Conservation (phyloP, 2,888 invertebrate genomes). For the Phengaris alcon region DNA sequence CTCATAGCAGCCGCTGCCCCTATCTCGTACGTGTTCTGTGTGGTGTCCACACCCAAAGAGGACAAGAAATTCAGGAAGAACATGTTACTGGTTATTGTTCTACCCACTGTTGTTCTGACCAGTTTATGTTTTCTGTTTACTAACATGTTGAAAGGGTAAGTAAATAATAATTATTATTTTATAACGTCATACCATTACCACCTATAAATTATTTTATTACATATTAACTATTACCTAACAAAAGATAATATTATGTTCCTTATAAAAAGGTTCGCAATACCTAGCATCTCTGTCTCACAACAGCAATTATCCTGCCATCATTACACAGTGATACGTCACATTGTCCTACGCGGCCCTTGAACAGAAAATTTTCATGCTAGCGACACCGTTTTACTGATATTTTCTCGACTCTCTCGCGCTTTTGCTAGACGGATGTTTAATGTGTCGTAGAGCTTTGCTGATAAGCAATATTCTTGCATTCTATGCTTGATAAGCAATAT, state of each 20-base stretch:
- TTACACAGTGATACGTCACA: too few species aligned
- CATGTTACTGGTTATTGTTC: slow-evolving; percentile 57
- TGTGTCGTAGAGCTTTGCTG: slow-evolving; percentile 4
- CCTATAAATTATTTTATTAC: too few species aligned
- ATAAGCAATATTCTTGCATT: not conserved
- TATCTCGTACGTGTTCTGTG: slow-evolving; percentile 67
- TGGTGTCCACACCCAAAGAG: slow-evolving; percentile 57
- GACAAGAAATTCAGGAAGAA: slow-evolving; percentile 57
- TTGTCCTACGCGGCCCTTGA: too few species aligned
- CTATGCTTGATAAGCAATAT: not conserved
- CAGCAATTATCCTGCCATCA: too few species aligned
- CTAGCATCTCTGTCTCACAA: too few species aligned
- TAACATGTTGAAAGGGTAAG: slow-evolving; percentile 71
- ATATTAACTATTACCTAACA: too few species aligned
- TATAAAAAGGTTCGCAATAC: too few species aligned
- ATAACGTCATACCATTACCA: too few species aligned
- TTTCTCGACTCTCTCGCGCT: too few species aligned
- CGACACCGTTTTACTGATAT: too few species aligned
- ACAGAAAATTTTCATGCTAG: too few species aligned
- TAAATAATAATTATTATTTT: slow-evolving; percentile 7
- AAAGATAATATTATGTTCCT: too few species aligned
- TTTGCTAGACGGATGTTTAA: not conserved
- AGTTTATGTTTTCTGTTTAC: slow-evolving; percentile 69
- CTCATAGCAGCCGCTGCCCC: slow-evolving; percentile 71
- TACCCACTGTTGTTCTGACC: slow-evolving; percentile 60